phyloP scores from a whole-genome alignment of 2,888 invertebrate genomes.

The Pyrgus malvae region DNA sequence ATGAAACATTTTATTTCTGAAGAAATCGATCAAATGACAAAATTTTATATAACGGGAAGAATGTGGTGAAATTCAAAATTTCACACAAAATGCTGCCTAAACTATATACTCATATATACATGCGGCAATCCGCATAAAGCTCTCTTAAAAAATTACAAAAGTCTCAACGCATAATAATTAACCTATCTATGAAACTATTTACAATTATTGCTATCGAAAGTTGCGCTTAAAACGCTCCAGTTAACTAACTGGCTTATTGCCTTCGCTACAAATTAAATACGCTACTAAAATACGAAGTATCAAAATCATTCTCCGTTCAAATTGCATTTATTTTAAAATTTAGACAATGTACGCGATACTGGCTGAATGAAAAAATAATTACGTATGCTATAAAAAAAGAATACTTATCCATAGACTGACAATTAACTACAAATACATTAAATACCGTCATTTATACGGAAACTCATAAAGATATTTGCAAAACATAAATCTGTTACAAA shows the following conservation, averaged over 20 bases:
- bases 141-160: constrained; percentile 79
- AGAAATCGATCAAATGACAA: constrained; percentile 8
- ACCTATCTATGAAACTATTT: constrained; percentile 75
- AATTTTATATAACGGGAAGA: constrained; percentile 45
- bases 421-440: too few relatives aligned
- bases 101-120: constrained; percentile 64
- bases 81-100: constrained; percentile 58
- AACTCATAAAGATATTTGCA: too few relatives aligned
- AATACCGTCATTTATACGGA: too few relatives aligned
- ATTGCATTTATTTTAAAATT: background rate
- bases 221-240: constrained; percentile 76
- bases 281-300: constrained; percentile 8
- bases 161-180: constrained; percentile 76
- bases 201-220: constrained; percentile 79
- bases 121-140: constrained; percentile 71
- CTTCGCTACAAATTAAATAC: constrained; percentile 60
- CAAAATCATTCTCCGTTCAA: constrained; percentile 47
- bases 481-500: background rate
- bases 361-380: background rate
- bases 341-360: background rate
- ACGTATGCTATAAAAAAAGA: background rate
- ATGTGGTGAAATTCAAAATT: constrained; percentile 75
- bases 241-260: constrained; percentile 68
- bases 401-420: too few relatives aligned
- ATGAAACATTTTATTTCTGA: too few relatives aligned